These are phyloP conservation scores for Sebastes glaucus DNA, from an alignment of 2,797 vertebrate genomes.

Conservation along the genomic window DNA sequence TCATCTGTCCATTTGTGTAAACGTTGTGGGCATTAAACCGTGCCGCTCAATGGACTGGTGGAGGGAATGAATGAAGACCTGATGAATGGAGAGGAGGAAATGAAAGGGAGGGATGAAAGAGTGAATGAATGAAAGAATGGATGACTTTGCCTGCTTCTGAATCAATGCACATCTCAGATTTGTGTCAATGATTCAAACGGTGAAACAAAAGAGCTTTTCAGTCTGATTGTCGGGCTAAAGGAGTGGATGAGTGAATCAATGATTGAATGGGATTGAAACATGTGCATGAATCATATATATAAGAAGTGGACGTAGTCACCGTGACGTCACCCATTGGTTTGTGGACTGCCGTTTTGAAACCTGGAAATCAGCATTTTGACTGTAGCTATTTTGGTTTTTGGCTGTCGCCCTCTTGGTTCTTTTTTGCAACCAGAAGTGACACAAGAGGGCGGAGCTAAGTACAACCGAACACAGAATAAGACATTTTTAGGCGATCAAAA, in stretches of 20 bases:
- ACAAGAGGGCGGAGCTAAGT: no score
- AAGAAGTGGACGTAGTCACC: background rate
- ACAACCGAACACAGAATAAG: rapidly evolving
- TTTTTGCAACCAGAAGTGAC: background rate
- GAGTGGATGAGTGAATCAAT: background rate
- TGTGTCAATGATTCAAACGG: background rate
- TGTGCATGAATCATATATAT: background rate
- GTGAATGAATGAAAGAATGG: background rate
- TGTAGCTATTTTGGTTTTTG: background rate
- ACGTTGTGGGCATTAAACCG: background rate
- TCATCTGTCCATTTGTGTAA: conserved; percentile 18
- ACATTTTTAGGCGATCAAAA: background rate
- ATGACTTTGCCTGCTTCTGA: background rate
- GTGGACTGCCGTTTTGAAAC: background rate
- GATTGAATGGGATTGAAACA: background rate
- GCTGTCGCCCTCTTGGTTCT: background rate
- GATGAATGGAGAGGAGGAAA: background rate
- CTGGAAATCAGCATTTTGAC: background rate
- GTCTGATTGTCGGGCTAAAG: background rate
- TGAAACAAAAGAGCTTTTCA: background rate
- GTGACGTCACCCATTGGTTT: background rate
- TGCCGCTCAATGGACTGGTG: background rate
- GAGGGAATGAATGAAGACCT: background rate
- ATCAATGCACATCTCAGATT: background rate
- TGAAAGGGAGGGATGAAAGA: background rate